A percentile compares a stretch with the other conserved stretches of the same genome.
These are phyloP conservation scores for Atethmia centrago DNA, from an alignment of 2,888 invertebrate species.

Conservation along the genomic window DNA sequence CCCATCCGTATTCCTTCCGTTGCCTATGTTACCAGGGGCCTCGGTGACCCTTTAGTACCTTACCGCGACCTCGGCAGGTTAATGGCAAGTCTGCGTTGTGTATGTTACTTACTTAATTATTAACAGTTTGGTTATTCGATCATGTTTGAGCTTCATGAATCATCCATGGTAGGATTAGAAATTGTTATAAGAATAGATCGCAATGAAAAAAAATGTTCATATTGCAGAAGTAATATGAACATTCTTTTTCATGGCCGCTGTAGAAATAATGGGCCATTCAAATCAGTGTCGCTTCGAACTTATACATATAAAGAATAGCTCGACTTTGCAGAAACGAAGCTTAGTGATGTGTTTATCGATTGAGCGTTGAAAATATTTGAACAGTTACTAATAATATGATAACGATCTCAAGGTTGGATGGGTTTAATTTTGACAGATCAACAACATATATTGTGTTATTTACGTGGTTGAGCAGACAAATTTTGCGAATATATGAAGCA, in stretches of 20 bases:
- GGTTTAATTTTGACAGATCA: too few species aligned
- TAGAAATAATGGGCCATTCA: too few species aligned
- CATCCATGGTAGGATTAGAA: neutral
- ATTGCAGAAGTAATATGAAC: too few species aligned
- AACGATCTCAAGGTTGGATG: neutral
- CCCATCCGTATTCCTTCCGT: too few species aligned
- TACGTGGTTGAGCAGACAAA: too few species aligned
- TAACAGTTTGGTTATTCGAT: neutral
- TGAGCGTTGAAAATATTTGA: neutral
- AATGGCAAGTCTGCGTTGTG: neutral
- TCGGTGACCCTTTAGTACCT: too few species aligned
- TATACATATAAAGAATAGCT: neutral
- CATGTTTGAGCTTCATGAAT: neutral
- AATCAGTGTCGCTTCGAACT: neutral
- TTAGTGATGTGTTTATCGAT: neutral
- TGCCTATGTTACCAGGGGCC: too few species aligned
- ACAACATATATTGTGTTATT: too few species aligned
- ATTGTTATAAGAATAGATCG: neutral
- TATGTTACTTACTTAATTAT: neutral
- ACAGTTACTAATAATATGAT: neutral
- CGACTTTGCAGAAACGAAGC: neutral
- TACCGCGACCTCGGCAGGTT: too few species aligned
- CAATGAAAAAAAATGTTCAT: neutral
- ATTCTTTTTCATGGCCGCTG: too few species aligned
- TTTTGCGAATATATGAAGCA: too few species aligned